A percentile compares a stretch with the other conserved stretches of the same genome.
These are phyloP conservation scores for Panthera leo DNA, from an alignment of 2,113 vertebrate species.

Conservation along the genomic window DNA sequence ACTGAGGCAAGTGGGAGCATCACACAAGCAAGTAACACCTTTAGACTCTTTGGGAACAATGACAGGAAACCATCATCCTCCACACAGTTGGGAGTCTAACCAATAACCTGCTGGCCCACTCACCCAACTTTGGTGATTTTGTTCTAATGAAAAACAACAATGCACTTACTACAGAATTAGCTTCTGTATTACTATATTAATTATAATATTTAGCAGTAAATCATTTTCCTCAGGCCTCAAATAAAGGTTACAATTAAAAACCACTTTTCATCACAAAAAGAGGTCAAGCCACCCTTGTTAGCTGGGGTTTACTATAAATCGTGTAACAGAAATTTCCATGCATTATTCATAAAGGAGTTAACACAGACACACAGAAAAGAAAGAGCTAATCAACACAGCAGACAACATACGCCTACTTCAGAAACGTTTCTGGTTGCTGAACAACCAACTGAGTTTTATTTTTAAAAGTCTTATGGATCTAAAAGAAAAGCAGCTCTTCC, in stretches of 20 bases:
- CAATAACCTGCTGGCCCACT: neutral
- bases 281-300: conserved; percentile 41
- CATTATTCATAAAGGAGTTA: conserved; percentile 71
- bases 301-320: conserved; percentile 39
- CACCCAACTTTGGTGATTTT: neutral
- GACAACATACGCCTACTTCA: conserved; percentile 68
- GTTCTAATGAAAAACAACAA: conserved; percentile 24
- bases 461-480: conserved; percentile 63
- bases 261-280: conserved; percentile 44
- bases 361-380: conserved; percentile 50
- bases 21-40: neutral
- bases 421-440: conserved; percentile 66
- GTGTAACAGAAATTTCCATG: conserved; percentile 29
- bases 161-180: neutral
- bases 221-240: conserved; percentile 13
- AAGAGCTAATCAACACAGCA: conserved; percentile 71
- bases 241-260: conserved; percentile 51
- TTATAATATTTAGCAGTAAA: conserved; percentile 54
- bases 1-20: neutral
- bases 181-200: conserved; percentile 56
- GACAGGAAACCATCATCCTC: neutral
- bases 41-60: neutral
- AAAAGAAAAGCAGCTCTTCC: conserved; percentile 61
- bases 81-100: neutral
- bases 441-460: conserved; percentile 59